These are phyloP conservation scores for Gerris lacustris DNA, from an alignment of 2,888 invertebrate species.

Conservation along the genomic window DNA sequence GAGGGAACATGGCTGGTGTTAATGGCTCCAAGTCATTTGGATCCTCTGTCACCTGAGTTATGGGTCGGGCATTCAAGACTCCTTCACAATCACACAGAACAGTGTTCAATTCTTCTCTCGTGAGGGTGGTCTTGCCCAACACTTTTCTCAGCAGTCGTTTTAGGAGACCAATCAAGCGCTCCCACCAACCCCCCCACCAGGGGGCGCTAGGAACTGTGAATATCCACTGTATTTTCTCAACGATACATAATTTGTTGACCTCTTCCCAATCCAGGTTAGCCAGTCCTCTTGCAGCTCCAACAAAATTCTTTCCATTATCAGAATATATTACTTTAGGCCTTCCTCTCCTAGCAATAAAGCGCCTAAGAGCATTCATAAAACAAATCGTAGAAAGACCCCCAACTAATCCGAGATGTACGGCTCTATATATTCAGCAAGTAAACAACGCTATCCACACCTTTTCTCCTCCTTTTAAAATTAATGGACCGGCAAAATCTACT, in stretches of 20 bases:
- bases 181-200: conserved; percentile 32
- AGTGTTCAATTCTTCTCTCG: conserved; percentile 18
- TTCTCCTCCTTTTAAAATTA: conserved; percentile 27
- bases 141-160: conserved; percentile 17
- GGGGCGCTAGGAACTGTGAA: conserved; percentile 34
- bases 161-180: conserved; percentile 13
- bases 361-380: conserved; percentile 10
- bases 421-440: conserved; percentile 17
- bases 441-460: conserved; percentile 17
- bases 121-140: conserved; percentile 12
- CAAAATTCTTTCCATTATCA: conserved; percentile 37
- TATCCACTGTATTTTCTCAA: conserved; percentile 29
- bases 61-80: conserved; percentile 18
- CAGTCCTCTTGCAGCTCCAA: conserved; percentile 36
- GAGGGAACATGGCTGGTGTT: not conserved
- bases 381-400: conserved; percentile 1
- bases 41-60: conserved; percentile 18
- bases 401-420: conserved; percentile 17
- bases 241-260: conserved; percentile 24
- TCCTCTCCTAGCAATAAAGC: conserved; percentile 17
- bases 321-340: conserved; percentile 26
- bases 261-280: conserved; percentile 42
- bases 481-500: conserved; percentile 36
- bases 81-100: conserved; percentile 19
- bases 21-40: not conserved